phyloP scores from a whole-genome alignment of 2,888 invertebrate genomes.

The Oxystoma pomonae region DNA sequence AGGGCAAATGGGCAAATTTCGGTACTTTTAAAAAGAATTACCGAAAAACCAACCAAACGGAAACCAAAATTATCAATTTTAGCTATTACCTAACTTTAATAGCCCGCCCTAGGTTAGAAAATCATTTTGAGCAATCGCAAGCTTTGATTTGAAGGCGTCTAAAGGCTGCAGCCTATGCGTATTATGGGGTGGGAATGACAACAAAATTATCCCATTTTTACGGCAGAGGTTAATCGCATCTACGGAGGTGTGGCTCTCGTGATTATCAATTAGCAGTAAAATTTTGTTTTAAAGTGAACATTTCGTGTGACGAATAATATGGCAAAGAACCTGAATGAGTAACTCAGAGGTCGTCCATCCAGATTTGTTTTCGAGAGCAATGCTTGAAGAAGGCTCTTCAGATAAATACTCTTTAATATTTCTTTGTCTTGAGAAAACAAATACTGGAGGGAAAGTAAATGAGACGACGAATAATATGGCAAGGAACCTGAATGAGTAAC shows the following conservation, averaged over 20 bases:
- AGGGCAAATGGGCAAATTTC: too few species aligned
- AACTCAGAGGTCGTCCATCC: slow-evolving; percentile 24
- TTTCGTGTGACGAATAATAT: slow-evolving; percentile 10
- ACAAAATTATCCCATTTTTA: slow-evolving; percentile 17
- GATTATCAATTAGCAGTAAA: slow-evolving; percentile 18
- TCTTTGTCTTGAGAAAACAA: slow-evolving; percentile 23
- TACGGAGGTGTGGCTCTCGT: slow-evolving; percentile 14
- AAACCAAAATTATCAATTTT: too few species aligned
- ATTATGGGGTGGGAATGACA: slow-evolving; percentile 20
- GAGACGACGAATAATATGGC: slow-evolving; percentile 10
- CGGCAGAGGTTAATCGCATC: slow-evolving; percentile 14
- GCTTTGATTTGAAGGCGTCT: slow-evolving; percentile 20
- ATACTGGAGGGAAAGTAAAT: slow-evolving; percentile 24
- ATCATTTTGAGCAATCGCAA: slow-evolving; percentile 14
- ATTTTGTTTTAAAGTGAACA: slow-evolving; percentile 14
- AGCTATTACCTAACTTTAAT: neutral
- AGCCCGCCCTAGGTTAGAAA: slow-evolving; percentile 15
- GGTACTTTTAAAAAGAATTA: too few species aligned
- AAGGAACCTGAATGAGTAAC: slow-evolving; percentile 13
- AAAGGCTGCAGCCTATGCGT: slow-evolving; percentile 20
- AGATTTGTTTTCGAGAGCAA: slow-evolving; percentile 22
- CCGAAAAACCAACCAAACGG: too few species aligned
- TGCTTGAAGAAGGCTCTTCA: slow-evolving; percentile 20
- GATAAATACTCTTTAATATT: slow-evolving; percentile 23
- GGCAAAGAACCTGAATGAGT: slow-evolving; percentile 13